Percentiles rank a stretch among this genome's conserved stretches.
Conservation (phyloP, 1,140 invertebrate genomes). For the Agrilus planipennis region DNA sequence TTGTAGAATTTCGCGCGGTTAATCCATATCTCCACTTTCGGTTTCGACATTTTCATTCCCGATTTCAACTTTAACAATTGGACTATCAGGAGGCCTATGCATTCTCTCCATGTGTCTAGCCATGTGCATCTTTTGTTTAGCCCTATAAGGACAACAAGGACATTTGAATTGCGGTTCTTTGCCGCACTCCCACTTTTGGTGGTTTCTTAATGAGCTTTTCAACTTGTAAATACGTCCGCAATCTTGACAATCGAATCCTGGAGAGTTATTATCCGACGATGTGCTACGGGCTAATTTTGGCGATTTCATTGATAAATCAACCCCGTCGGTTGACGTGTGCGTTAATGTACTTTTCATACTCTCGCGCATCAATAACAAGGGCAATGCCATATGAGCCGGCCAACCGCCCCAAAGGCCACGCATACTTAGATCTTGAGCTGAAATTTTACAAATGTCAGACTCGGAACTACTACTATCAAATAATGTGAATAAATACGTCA, state of each 20-base stretch:
- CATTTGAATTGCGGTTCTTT: conserved; percentile 75
- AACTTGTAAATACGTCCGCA: conserved; percentile 67
- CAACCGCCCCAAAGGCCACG: conserved; percentile 26
- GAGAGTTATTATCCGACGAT: background rate
- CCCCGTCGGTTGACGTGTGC: conserved; percentile 12
- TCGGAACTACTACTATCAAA: no score
- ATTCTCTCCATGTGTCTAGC: conserved; percentile 69
- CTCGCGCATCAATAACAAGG: conserved; percentile 33
- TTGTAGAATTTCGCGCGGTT: no score
- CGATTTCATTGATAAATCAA: conserved; percentile 11
- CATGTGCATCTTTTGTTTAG: conserved; percentile 77
- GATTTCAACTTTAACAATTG: no score
- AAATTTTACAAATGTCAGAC: conserved; percentile 25
- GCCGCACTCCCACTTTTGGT: conserved; percentile 76
- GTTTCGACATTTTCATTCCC: no score
- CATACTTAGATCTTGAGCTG: conserved; percentile 31
- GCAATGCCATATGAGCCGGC: conserved; percentile 30
- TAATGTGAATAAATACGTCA: no score
- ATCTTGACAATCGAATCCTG: conserved; percentile 55
- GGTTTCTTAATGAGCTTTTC: conserved; percentile 66
- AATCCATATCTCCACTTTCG: no score
- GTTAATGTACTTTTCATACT: conserved; percentile 32
- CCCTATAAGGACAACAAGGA: conserved; percentile 67
- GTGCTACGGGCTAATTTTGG: background rate
- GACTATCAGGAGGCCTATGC: conserved; percentile 57